Evolutionary conservation across 2,888 invertebrate species (phyloP), one percentile per base, ranked within the genome.

Genomic region (Spodoptera exigua): DNA sequence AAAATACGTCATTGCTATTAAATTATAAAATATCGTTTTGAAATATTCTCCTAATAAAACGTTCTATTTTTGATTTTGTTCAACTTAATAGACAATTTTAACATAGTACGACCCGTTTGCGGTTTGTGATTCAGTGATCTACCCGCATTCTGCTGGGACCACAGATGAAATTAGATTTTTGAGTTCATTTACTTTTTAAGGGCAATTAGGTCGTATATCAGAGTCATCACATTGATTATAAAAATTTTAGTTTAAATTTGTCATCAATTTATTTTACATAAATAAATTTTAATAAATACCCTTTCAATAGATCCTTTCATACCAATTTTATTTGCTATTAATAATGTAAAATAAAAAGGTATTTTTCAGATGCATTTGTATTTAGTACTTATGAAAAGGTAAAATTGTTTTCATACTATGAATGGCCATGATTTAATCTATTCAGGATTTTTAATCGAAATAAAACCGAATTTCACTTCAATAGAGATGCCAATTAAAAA

Each of bases 141-240:
- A n/a, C 63, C 64, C 59, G 61, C 52, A 60, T 60, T 57, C 40
- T 53, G 41, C 40, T 37, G 41, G 13, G 43, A 36, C 49, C 52
- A 36, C 44, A 44, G 57, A 60, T 55, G 52, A 60, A 5, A 56
- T 65, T 52, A 53, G 36, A 49, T 62, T 59, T 37, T 37, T 40
- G 47, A 45, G 41, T 51, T 41, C 68, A 45, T 60, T 54, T 60
- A 52, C 57, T 45, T 66, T 13, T 27, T 55, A 57, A 34, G 55
- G 45, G n/a, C 46, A 43, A 54, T 47, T 60, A 43, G 14, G 44
- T 54, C 12, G 13, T 27, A 37, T 44, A 41, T 45, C 43, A 66
- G 34, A 41, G 13, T 21, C 11, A 9, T 36, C 11, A 3, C 12
- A 17, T 16, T 48, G 9, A 39, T 14, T n/a, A 10, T 1, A 2